Evolutionary conservation across 2,797 vertebrate genomes (phyloP), one percentile per base, ranked within the genome.

Genomic region (Notolabrus celidotus): DNA sequence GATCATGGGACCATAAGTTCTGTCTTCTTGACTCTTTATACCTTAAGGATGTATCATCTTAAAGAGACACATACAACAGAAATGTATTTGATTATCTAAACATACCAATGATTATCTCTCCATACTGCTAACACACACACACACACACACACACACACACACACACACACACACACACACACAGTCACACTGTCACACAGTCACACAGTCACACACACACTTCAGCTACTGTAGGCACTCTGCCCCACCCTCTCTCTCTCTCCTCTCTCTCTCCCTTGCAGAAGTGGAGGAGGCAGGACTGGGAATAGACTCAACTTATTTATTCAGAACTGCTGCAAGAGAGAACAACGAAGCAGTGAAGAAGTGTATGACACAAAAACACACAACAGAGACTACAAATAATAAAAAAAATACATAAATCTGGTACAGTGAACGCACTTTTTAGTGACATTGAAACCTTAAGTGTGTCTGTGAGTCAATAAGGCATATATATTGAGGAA

Each of bases 171-270:
- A 52, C 55, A 51, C 41, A 55, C 36, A 68, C 27, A 41, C 19
- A 69, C 43, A 49, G 51, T 46, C 36, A 19, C 38, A 52, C 25
- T 34, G 69, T 52, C n/a, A n/a, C 52, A 29, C 14, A 49, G 51
- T 46, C 36, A 19, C 38, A 52, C 25, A 34, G 69, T 52, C 55
- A 51, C 41, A 55, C 36, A 68, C 27, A 41, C 19, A 69, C 43
- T 65, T 5, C 16, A 67, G 64, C 74, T 86, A 65, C 83, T 72
- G 67, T 56, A 53, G n/a, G 42, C 41, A 11, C 33, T 52, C 63
- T 45, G 62, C 76, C 83, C 72, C 86, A 85, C 86, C 83, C 84
- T 85, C 50, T 33, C 45, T 15, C 14, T 36, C 12, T 36, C 4
- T 36, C 34, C 29, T 12, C 33, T 10, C 33, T 45, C 36, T 10